Conservation (phyloP, 1,140 invertebrate species). For the Phenacoccus solenopsis region DNA sequence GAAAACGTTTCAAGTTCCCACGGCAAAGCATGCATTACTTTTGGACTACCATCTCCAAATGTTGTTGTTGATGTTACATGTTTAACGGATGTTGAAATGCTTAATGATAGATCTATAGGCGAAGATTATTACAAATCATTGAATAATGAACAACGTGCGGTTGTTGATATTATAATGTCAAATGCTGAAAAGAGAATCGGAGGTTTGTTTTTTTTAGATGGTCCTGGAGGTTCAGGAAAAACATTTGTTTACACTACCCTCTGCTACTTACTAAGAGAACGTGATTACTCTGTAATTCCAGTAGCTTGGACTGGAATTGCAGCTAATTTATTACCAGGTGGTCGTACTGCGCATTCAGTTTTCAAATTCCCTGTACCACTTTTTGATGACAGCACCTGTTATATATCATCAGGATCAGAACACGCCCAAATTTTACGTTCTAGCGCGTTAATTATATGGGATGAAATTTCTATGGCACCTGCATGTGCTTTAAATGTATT, state of each 20-base stretch:
- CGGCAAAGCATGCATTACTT: no score
- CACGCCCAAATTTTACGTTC: not conserved
- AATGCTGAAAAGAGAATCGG: no score
- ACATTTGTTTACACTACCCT: slow-evolving; percentile 25
- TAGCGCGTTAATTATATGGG: not conserved
- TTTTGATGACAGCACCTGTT: not conserved
- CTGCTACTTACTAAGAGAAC: slow-evolving; percentile 18
- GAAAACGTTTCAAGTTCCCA: no score
- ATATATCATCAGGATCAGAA: not conserved
- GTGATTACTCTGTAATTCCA: slow-evolving; percentile 14
- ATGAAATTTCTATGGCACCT: slow-evolving; percentile 18
- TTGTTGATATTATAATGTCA: no score
- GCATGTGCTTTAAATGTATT: not conserved
- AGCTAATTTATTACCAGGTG: slow-evolving; percentile 26
- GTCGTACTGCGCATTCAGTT: slow-evolving; percentile 28
- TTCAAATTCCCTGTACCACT: slow-evolving; percentile 22
- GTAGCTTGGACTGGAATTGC: slow-evolving; percentile 31
- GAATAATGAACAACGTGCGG: no score
- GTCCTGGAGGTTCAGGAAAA: slow-evolving; percentile 31
- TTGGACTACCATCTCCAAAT: no score
- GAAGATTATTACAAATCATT: no score
- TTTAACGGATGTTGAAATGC: no score
- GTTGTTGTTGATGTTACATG: no score
- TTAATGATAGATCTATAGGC: no score
- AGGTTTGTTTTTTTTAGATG: slow-evolving; percentile 27